Base-by-base conservation (phyloP, 2,888 invertebrate genomes). In the Myopa testacea region DNA sequence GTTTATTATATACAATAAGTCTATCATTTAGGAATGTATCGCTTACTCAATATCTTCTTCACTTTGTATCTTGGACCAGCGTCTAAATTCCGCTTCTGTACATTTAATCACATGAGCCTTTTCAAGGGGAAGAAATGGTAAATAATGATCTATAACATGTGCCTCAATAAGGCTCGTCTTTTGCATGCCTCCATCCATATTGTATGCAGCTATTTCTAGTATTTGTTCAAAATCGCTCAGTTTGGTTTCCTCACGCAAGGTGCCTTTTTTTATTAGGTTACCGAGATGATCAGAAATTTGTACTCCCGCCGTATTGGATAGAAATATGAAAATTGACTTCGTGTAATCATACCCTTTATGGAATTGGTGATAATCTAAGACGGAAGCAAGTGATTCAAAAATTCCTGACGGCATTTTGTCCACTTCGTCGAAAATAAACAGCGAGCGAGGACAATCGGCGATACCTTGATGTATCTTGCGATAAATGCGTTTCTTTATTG, bases 371-470 rank as follows among this genome's bases (percentile, higher is more conserved):
- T 96, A 95, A 88, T 99, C 98, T 16, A 98, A 90, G 89, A 96
- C 94, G 0, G 98, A 96, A 85, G 96, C 95, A 7, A 99, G 91
- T 0, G 93, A 92, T 88, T 98, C 95, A 78, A 99, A 90, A 5
- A 98, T 90, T 0, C 93, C 93, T 2, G 92, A 89, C 4, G 96
- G 95, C 93, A 98, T 96, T 89, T 97, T 96, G 89, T 98, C 96
- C 16, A 99, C 95, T 91, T 99, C 99, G 90, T 99, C 99, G 91
- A 99, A 98, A 82, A 99, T 94, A 86, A 99, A 98, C 71, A 99
- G 86, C 0, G 96, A 94, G 63, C 91, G 91, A 0, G 92, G 91
- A 90, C 99, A 99, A 2, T 86, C 86, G 19, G 90, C 89, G 0
- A 97, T 92, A 81, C 93, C 92, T 0, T 89, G 87, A 88, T 92